These are phyloP conservation scores for Dromaius novaehollandiae DNA, from an alignment of 2,113 vertebrate genomes.

Conservation along the genomic window DNA sequence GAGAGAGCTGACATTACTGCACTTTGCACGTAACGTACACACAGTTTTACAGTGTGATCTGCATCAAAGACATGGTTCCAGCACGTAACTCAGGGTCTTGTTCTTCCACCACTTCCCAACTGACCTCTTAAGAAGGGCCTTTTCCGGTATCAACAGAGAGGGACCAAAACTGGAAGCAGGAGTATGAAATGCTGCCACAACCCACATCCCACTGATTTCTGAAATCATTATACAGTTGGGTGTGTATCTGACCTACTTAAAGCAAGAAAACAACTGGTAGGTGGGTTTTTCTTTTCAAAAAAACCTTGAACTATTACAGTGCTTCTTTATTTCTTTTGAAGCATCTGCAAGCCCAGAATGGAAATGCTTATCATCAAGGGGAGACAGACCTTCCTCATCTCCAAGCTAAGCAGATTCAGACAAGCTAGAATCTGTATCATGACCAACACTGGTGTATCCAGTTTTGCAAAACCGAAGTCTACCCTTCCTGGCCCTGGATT, in stretches of 20 bases:
- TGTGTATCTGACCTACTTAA: not conserved
- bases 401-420: not conserved
- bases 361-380: not conserved
- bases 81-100: not conserved
- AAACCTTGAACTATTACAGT: not conserved
- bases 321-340: not conserved
- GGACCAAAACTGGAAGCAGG: not conserved
- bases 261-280: not conserved
- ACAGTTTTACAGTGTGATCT: not conserved
- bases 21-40: not conserved
- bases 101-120: not conserved
- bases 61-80: not conserved
- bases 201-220: not conserved
- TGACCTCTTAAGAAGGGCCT: not conserved
- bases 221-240: rapidly evolving
- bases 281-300: not conserved
- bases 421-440: not conserved
- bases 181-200: not conserved
- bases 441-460: not conserved
- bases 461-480: constrained; percentile 23
- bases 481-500: not conserved
- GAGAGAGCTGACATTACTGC: not conserved
- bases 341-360: not conserved
- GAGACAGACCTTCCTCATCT: not conserved
- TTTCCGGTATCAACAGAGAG: not conserved